Conservation (phyloP, 2,797 vertebrate species). For the Megalops cyprinoides region DNA sequence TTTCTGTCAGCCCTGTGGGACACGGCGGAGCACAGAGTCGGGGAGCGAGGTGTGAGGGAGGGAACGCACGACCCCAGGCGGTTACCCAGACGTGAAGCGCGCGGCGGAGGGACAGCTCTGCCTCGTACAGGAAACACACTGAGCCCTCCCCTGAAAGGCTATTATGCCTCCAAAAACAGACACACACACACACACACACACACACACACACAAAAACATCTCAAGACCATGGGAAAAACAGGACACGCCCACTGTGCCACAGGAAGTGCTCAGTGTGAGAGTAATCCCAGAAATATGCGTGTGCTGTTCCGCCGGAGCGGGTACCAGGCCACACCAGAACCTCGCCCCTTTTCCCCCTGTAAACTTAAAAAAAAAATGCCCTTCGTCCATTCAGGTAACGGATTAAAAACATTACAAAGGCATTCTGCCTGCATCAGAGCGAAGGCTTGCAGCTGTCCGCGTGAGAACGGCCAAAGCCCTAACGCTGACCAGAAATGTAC, state of each 20-base stretch:
- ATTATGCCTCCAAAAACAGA: neutral
- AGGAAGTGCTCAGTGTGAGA: neutral
- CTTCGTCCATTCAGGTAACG: too few species aligned
- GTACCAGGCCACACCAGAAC: neutral
- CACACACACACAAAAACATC: slow-evolving; percentile 1
- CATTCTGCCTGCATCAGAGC: too few species aligned
- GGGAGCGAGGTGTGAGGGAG: neutral
- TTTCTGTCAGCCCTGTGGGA: neutral
- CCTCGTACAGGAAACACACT: neutral
- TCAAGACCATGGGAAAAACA: neutral
- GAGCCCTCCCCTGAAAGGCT: slow-evolving; percentile 12
- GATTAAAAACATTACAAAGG: too few species aligned
- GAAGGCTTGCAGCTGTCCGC: too few species aligned
- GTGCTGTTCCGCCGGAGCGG: too few species aligned
- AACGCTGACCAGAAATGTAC: too few species aligned
- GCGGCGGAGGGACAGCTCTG: neutral
- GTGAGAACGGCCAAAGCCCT: too few species aligned
- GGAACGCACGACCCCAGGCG: neutral
- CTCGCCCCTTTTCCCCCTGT: too few species aligned
- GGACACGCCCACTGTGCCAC: neutral
- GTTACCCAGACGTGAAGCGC: neutral
- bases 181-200: too few species aligned
- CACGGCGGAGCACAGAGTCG: neutral
- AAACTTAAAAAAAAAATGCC: too few species aligned
- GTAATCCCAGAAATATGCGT: too few species aligned